Evolutionary conservation across 2,888 invertebrate genomes (phyloP).

Genomic region (Netelia melanura): DNA sequence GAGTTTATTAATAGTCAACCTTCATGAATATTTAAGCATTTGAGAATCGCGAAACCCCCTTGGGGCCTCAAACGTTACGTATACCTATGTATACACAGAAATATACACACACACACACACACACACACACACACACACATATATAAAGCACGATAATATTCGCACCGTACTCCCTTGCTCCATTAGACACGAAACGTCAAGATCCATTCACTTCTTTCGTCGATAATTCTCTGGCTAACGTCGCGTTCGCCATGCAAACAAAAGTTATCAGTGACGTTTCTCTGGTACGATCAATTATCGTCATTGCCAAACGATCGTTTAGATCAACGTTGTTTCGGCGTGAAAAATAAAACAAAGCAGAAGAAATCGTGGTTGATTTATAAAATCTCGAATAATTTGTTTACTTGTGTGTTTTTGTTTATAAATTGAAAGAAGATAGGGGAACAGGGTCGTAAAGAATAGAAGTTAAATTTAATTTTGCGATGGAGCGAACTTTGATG

Average conservation of each 20-base stretch:
- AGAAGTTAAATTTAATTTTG: too few relatives aligned
- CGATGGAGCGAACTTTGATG: background rate
- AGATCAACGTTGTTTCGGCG: background rate
- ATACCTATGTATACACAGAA: conserved; percentile 48
- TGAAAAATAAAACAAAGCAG: too few relatives aligned
- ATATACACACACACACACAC: too few relatives aligned
- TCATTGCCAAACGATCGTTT: background rate
- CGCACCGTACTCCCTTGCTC: conserved; percentile 45
- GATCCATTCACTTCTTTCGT: conserved; percentile 62
- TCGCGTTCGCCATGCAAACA: background rate
- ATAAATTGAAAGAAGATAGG: too few relatives aligned
- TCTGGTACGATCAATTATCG: background rate
- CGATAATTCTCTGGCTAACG: background rate
- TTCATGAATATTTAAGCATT: conserved; percentile 82
- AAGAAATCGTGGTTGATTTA: background rate
- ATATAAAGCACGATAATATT: background rate
- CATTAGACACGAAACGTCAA: conserved; percentile 32
- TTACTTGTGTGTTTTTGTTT: background rate
- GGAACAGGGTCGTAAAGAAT: too few relatives aligned
- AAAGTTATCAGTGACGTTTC: background rate
- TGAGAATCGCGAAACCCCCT: conserved; percentile 76
- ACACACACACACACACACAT: background rate
- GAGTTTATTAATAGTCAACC: conserved; percentile 82
- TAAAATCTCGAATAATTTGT: background rate
- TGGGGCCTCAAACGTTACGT: conserved; percentile 24